A percentile compares a stretch with the other conserved stretches of the same genome.
Conservation (phyloP, 2,888 invertebrate species). For the Xiphydria camelus region DNA sequence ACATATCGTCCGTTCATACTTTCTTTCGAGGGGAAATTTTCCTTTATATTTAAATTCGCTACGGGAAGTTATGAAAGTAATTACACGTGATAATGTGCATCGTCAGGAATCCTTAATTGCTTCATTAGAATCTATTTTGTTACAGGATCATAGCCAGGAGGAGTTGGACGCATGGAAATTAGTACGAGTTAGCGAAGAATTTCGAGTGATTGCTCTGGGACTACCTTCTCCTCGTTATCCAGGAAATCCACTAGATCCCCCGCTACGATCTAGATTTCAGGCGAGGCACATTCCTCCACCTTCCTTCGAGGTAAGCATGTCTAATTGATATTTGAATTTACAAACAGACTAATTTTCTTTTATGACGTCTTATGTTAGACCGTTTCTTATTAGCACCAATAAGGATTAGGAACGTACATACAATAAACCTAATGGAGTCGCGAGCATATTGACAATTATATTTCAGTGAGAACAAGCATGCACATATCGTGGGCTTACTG, state of each 20-base stretch:
- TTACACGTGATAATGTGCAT: not conserved
- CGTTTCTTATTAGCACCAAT: no score
- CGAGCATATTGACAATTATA: no score
- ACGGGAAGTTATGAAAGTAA: not conserved
- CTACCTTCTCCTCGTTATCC: constrained; percentile 84
- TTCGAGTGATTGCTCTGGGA: constrained; percentile 91
- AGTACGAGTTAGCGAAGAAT: constrained; percentile 90
- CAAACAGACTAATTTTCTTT: not conserved
- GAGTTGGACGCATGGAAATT: constrained; percentile 85
- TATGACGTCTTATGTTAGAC: not conserved
- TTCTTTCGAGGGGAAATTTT: constrained; percentile 6
- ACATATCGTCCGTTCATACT: no score
- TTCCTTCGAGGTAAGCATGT: constrained; percentile 70
- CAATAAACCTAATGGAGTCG: no score
- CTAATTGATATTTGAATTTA: not conserved
- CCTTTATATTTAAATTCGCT: constrained; percentile 9
- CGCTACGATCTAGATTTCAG: constrained; percentile 92
- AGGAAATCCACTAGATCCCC: constrained; percentile 95
- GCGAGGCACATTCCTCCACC: constrained; percentile 77
- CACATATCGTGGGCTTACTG: no score
- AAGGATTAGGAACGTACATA: no score
- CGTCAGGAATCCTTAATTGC: not conserved
- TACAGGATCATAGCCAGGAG: constrained; percentile 75
- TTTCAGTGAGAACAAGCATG: no score
- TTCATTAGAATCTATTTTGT: no score